These are phyloP conservation scores for Exocentrus adspersus DNA, from an alignment of 2,888 invertebrate genomes.

Conservation along the genomic window DNA sequence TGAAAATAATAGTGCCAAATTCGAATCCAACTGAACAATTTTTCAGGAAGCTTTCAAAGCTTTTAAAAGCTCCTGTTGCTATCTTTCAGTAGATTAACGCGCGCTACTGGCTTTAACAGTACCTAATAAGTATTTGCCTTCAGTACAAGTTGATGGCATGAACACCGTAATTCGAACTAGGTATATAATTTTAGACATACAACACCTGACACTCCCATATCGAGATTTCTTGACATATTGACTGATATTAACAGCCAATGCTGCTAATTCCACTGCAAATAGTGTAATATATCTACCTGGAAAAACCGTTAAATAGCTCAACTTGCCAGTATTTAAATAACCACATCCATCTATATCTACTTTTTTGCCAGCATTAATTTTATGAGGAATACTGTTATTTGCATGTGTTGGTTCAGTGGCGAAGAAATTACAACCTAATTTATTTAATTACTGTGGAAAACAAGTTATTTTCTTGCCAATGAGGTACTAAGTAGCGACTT, in stretches of 20 bases:
- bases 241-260: neutral
- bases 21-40: too few species aligned
- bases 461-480: too few species aligned
- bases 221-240: neutral
- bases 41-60: too few species aligned
- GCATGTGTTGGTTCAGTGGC: neutral
- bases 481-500: too few species aligned
- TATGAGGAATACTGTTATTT: neutral
- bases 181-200: too few species aligned
- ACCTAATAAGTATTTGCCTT: too few species aligned
- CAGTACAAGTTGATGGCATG: too few species aligned
- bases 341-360: neutral
- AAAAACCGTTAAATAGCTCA: neutral
- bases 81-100: too few species aligned
- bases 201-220: neutral
- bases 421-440: neutral
- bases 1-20: too few species aligned
- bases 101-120: too few species aligned
- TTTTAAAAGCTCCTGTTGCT: too few species aligned
- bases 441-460: too few species aligned
- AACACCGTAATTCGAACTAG: constrained; percentile 1
- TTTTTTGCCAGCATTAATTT: neutral
- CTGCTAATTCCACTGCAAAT: neutral
- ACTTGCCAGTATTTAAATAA: neutral
- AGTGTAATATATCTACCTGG: neutral